Evolutionary conservation across 2,888 invertebrate genomes (phyloP).

Genomic region (Microchrysa polita): DNA sequence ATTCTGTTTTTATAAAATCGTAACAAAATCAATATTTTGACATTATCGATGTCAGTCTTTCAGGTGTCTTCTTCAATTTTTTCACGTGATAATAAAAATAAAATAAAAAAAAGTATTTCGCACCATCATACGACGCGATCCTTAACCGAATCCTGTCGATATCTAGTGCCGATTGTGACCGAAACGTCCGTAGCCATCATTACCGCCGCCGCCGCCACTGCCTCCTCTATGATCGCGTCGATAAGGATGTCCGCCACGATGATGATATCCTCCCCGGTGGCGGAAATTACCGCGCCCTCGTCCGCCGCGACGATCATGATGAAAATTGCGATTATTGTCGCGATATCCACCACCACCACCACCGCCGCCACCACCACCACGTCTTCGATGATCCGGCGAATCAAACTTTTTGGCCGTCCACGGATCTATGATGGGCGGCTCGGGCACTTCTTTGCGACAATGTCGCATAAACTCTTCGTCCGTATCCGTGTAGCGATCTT

Average conservation of each 20-base stretch:
- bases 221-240: constrained; percentile 1
- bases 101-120: not conserved
- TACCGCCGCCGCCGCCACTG: constrained; percentile 12
- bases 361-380: constrained; percentile 23
- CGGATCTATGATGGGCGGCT: constrained; percentile 71
- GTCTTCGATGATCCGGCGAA: constrained; percentile 21
- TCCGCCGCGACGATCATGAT: constrained; percentile 23
- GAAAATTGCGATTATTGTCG: constrained; percentile 10
- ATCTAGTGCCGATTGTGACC: constrained; percentile 20
- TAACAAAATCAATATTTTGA: not conserved
- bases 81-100: not conserved
- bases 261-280: constrained; percentile 26
- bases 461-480: constrained; percentile 71
- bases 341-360: constrained; percentile 6
- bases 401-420: constrained; percentile 60
- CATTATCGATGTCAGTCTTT: constrained; percentile 10
- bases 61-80: constrained; percentile 6
- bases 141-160: not conserved
- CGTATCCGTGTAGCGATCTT: constrained; percentile 70
- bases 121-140: not conserved
- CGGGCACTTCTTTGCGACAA: constrained; percentile 62
- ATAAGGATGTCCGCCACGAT: constrained; percentile 12
- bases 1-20: no score
- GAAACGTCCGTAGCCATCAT: constrained; percentile 29
- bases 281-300: not conserved